Evolutionary conservation across 2,888 invertebrate species (phyloP).

Genomic region (Ommatoiulus sabulosus): DNA sequence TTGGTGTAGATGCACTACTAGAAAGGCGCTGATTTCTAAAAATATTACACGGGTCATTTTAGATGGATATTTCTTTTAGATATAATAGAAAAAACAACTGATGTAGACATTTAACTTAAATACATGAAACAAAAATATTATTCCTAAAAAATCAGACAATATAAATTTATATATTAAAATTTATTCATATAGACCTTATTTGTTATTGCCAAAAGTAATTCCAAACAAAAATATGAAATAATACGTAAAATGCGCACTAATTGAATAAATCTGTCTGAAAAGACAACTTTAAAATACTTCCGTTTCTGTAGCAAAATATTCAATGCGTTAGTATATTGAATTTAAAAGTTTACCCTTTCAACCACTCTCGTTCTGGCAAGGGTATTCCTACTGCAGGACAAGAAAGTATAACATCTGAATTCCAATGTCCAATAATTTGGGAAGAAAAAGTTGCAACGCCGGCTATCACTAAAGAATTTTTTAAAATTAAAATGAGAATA

Average conservation of each 20-base stretch:
- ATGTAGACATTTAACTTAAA: no score
- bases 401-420: conserved; percentile 72
- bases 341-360: conserved; percentile 54
- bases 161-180: no score
- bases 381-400: conserved; percentile 82
- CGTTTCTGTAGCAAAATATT: no score
- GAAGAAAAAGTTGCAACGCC: conserved; percentile 82
- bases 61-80: not conserved
- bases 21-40: conserved; percentile 40
- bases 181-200: no score
- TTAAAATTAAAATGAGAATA: not conserved
- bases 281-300: no score
- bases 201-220: no score
- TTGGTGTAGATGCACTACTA: conserved; percentile 22
- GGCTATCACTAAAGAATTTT: conserved; percentile 77
- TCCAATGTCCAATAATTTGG: conserved; percentile 54
- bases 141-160: not conserved
- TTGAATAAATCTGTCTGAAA: no score
- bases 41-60: not conserved
- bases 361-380: conserved; percentile 70
- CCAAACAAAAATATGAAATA: no score
- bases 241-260: no score
- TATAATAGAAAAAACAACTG: not conserved
- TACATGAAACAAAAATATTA: no score
- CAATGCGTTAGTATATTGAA: no score